Conservation (phyloP, 1,140 invertebrate genomes). For the Vanessa atalanta region DNA sequence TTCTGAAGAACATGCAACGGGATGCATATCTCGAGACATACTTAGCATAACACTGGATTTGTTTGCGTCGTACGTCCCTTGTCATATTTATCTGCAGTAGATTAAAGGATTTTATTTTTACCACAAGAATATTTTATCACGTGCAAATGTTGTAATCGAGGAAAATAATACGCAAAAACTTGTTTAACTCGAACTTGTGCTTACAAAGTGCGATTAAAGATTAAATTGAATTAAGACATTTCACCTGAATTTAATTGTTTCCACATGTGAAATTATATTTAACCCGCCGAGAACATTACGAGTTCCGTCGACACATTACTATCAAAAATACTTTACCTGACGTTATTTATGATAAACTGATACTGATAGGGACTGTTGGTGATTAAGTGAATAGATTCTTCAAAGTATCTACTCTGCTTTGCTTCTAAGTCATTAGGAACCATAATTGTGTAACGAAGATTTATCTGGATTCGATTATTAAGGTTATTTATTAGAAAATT, state of each 20-base stretch:
- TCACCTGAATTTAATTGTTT: not conserved
- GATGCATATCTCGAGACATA: slow-evolving; percentile 62
- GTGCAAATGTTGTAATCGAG: not conserved
- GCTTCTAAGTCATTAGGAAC: no score
- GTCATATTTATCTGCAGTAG: slow-evolving; percentile 6
- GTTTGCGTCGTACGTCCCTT: not conserved
- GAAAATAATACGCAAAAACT: not conserved
- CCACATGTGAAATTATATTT: no score
- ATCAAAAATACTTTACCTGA: no score
- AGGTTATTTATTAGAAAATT: no score
- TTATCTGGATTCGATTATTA: no score
- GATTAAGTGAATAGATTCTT: no score
- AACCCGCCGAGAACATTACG: no score
- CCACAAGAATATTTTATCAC: not conserved
- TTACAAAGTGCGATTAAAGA: not conserved
- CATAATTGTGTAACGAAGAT: no score
- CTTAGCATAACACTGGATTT: slow-evolving; percentile 43
- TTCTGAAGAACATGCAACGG: slow-evolving; percentile 46
- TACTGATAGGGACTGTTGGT: no score
- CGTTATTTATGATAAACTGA: no score
- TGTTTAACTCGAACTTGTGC: not conserved
- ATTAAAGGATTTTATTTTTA: not conserved
- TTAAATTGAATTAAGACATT: not conserved
- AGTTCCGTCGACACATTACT: no score
- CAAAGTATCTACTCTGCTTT: no score